Base-by-base conservation (phyloP, 1,140 invertebrate species). In the Mercenaria mercenaria region DNA sequence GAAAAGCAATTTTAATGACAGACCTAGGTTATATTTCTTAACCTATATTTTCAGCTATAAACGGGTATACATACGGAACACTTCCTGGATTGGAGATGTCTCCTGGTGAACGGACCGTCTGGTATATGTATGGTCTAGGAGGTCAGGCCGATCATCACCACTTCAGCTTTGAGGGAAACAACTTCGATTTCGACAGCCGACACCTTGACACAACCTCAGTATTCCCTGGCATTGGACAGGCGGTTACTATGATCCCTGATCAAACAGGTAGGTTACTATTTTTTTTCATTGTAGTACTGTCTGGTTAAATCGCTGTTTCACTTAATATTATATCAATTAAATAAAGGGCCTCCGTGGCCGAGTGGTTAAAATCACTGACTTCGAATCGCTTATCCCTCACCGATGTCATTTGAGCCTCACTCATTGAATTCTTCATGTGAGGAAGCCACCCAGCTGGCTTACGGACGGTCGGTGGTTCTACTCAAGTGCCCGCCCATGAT, bases 161-260 rank as follows among this genome's bases (percentile, higher is more conserved):
- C 37, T 50, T 85, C 23, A 74, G 15, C 26, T 85, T 85, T 39
- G 82, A 85, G 39, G 67, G 82, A 3, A 85, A 85, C 41, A 74
- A 88, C 18, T 77, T 92, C 52, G 64, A 83, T 18, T 50, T 83
- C 23, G 90, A 67, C 26, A 91, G 85, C 34, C 92, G 87, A 64
- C 90, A 91, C 41, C 52, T 92, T 8, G 93, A 94, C 29, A 86
- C 93, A 0, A 74, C 91, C 20, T 86, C 91, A 41, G 72, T 95
- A 13, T 89, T 93, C 56, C 94, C 95, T 0, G 94, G 94, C 43
- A 88, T 91, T 4, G 91, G 92, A n/a, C 29, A 91, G 26, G 94
- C 94, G 0, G 76, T 93, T 11, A 82, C 88, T 23, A 93, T 95
- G 88, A 79, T 72, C n/a, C 92, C 93, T 43, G 93, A 93, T 74